phyloP scores from a whole-genome alignment of 2,113 vertebrate genomes.

The Chitala chitala region DNA sequence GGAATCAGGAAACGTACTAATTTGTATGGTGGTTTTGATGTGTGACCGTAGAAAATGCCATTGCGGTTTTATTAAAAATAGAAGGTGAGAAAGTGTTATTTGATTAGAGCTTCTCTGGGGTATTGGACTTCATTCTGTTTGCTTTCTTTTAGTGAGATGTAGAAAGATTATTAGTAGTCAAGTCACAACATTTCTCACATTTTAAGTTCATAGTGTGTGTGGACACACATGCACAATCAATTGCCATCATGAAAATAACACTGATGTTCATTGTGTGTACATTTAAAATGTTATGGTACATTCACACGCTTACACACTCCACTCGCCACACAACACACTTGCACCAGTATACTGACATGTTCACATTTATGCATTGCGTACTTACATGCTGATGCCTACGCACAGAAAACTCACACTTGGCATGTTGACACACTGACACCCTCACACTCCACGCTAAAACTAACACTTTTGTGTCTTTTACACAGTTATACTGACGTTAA shows the following conservation, averaged over 20 bases:
- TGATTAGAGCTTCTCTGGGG: constrained; percentile 30
- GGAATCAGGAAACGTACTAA: constrained; percentile 2
- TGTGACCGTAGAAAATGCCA: constrained; percentile 16
- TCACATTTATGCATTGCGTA: not conserved
- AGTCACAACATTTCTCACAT: constrained; percentile 25
- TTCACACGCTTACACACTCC: too few relatives aligned
- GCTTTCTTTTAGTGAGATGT: constrained; percentile 38
- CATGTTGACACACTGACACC: not conserved
- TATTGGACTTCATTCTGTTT: constrained; percentile 32
- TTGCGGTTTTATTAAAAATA: constrained; percentile 22
- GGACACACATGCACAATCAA: too few relatives aligned
- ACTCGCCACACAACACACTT: too few relatives aligned
- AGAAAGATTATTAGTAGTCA: constrained; percentile 35
- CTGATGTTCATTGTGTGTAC: too few relatives aligned
- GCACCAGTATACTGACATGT: not conserved
- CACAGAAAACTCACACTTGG: not conserved
- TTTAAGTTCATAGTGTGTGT: constrained; percentile 13
- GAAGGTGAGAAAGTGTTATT: constrained; percentile 27
- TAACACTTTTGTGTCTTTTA: too few relatives aligned
- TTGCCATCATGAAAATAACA: too few relatives aligned
- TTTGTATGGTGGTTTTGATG: not conserved
- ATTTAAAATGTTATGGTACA: too few relatives aligned
- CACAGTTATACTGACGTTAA: too few relatives aligned
- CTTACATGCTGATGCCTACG: too few relatives aligned
- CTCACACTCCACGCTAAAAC: not conserved